Conservation (phyloP, 2,113 vertebrate species). For the Macaca mulatta region DNA sequence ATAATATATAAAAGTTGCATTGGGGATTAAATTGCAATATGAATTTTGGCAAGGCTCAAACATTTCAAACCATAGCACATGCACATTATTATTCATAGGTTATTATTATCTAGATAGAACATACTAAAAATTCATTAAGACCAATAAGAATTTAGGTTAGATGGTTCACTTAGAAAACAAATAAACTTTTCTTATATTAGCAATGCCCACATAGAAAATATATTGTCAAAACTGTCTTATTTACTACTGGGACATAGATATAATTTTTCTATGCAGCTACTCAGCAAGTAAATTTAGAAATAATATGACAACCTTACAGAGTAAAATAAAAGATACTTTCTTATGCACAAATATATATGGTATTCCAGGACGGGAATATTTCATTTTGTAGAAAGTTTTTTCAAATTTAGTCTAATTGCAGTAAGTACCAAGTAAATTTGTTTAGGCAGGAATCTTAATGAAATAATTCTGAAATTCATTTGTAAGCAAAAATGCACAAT, state of each 20-base stretch:
- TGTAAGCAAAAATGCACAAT: neutral
- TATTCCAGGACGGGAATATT: neutral
- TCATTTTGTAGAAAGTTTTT: neutral
- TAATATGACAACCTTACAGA: neutral
- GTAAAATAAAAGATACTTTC: neutral
- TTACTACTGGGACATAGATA: neutral
- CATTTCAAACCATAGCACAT: neutral
- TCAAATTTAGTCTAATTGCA: conserved; percentile 11
- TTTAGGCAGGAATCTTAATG: neutral
- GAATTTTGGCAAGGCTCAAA: neutral
- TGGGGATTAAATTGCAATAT: neutral
- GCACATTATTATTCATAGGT: neutral
- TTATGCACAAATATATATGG: neutral
- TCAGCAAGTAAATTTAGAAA: neutral
- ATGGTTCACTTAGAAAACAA: neutral
- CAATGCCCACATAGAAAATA: neutral
- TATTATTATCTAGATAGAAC: neutral
- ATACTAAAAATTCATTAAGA: neutral
- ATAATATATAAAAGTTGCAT: neutral
- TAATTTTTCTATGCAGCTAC: neutral
- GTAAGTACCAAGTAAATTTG: neutral
- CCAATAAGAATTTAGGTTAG: neutral
- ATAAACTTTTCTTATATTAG: neutral
- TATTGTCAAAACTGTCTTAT: neutral
- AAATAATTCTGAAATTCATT: conserved; percentile 43